Evolutionary conservation across 2,888 invertebrate species (phyloP).

Genomic region (Nymphalis polychloros): DNA sequence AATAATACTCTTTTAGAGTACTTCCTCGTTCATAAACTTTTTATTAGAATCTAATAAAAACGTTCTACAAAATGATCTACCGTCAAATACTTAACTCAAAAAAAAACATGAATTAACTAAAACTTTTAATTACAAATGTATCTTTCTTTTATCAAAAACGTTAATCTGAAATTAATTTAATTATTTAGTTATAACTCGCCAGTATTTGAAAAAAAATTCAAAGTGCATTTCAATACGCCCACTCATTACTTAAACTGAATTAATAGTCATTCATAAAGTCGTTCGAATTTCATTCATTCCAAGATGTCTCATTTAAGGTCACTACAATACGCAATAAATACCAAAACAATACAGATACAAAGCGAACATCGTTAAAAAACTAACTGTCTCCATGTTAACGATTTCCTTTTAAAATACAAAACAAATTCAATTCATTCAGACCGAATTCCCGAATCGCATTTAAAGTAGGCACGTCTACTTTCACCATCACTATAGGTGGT

Average conservation of each 20-base stretch:
- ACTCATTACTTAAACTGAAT: no score
- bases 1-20: not conserved
- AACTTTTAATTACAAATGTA: no score
- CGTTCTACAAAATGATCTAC: no score
- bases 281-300: not conserved
- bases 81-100: no score
- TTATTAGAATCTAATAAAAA: not conserved
- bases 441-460: slow-evolving; percentile 57
- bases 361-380: slow-evolving; percentile 4
- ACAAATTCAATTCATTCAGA: slow-evolving; percentile 57
- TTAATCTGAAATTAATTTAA: no score
- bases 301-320: not conserved
- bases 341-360: not conserved
- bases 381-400: slow-evolving; percentile 26
- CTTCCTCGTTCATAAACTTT: slow-evolving; percentile 1
- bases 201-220: no score
- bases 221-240: no score
- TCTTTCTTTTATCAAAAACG: no score
- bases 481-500: slow-evolving; percentile 63
- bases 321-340: slow-evolving; percentile 7
- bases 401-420: slow-evolving; percentile 44
- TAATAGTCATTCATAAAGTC: no score
- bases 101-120: no score
- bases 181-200: no score
- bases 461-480: slow-evolving; percentile 38